These are phyloP conservation scores for Drosophila truncata DNA, from an alignment of 1,140 invertebrate genomes.

Conservation along the genomic window DNA sequence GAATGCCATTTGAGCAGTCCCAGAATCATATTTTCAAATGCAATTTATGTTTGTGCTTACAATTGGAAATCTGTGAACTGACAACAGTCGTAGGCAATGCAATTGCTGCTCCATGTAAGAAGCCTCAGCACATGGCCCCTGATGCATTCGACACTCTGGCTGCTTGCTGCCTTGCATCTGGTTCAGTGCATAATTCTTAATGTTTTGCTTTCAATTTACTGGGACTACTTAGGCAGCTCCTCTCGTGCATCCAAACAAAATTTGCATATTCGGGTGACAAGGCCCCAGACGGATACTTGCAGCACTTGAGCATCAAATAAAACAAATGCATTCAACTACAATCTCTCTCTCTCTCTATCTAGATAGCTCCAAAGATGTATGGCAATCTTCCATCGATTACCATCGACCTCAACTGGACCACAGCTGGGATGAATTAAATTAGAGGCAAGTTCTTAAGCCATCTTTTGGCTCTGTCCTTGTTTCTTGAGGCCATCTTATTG, in stretches of 20 bases:
- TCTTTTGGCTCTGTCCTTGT: constrained; percentile 17
- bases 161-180: constrained; percentile 48
- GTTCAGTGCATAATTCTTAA: constrained; percentile 80
- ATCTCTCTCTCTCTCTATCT: neutral
- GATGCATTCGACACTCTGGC: constrained; percentile 37
- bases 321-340: constrained; percentile 50
- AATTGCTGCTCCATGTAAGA: constrained; percentile 43
- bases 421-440: constrained; percentile 40
- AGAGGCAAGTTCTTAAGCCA: constrained; percentile 19
- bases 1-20: constrained; percentile 8
- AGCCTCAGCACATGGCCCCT: constrained; percentile 61
- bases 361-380: constrained; percentile 11
- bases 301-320: constrained; percentile 38
- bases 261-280: constrained; percentile 61
- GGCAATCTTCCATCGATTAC: constrained; percentile 29
- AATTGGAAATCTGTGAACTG: constrained; percentile 74
- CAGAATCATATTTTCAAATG: constrained; percentile 38
- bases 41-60: constrained; percentile 57
- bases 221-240: constrained; percentile 65
- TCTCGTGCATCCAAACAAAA: constrained; percentile 39
- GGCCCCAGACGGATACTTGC: constrained; percentile 12
- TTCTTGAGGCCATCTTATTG: constrained; percentile 19
- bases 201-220: constrained; percentile 81
- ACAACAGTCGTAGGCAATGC: constrained; percentile 54
- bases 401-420: constrained; percentile 43